Evolutionary conservation across 2,113 vertebrate genomes (phyloP).

Genomic region (Marmota flaviventris): DNA sequence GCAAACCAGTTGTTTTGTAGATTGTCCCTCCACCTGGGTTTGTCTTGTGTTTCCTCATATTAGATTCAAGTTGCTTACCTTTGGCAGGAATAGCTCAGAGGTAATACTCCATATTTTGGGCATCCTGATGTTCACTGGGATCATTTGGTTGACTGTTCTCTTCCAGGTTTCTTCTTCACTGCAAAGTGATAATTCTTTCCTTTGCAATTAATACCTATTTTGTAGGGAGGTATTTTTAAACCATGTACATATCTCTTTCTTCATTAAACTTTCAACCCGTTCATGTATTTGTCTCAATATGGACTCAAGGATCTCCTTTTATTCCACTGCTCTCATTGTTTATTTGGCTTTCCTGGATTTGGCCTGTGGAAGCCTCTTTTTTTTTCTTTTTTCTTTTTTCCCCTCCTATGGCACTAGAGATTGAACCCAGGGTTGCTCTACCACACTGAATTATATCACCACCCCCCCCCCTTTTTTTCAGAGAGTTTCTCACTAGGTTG

Average conservation of each 20-base stretch:
- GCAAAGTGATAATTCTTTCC: background rate
- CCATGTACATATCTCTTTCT: background rate
- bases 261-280: background rate
- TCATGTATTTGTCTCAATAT: background rate
- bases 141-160: background rate
- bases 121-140: background rate
- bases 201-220: background rate
- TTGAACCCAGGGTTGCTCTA: too few relatives aligned
- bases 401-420: too few relatives aligned
- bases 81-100: background rate
- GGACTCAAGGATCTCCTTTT: background rate
- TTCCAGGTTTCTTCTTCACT: background rate
- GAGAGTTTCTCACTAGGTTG: too few relatives aligned
- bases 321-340: background rate
- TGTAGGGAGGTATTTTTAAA: constrained; percentile 5
- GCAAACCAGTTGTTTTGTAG: background rate
- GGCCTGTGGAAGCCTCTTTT: background rate
- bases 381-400: too few relatives aligned
- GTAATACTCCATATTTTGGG: background rate
- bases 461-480: too few relatives aligned
- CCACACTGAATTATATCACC: too few relatives aligned
- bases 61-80: background rate
- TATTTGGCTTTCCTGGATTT: constrained; percentile 26
- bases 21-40: background rate
- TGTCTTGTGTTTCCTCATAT: background rate